phyloP scores from a whole-genome alignment of 2,113 vertebrate species.

The Oryzias celebensis region DNA sequence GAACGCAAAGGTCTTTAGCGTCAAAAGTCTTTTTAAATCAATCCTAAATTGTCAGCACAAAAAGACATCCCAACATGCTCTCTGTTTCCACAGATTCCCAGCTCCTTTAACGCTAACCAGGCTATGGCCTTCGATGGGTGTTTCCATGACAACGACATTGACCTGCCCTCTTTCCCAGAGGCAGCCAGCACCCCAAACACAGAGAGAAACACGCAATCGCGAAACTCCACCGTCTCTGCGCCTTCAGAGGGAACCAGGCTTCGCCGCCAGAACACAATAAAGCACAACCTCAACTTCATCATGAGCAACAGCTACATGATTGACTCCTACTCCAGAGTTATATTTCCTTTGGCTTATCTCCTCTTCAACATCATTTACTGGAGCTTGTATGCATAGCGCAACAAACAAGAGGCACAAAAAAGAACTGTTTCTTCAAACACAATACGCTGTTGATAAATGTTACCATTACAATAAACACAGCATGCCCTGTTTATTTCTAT shows the following conservation, averaged over 20 bases:
- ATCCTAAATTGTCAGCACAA: background rate
- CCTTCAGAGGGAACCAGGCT: constrained; percentile 70
- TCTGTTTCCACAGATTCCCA: constrained; percentile 74
- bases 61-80: constrained; percentile 2
- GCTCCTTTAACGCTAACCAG: constrained; percentile 78
- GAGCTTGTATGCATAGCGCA: constrained; percentile 82
- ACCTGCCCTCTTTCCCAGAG: constrained; percentile 72
- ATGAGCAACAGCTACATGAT: constrained; percentile 91
- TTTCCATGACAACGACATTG: constrained; percentile 82
- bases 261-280: constrained; percentile 78
- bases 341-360: constrained; percentile 88
- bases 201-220: constrained; percentile 57
- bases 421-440: constrained; percentile 1
- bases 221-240: constrained; percentile 60
- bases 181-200: constrained; percentile 65
- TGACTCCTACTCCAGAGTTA: constrained; percentile 88
- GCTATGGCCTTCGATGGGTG: constrained; percentile 89
- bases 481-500: too few species aligned
- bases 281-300: constrained; percentile 82
- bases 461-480: background rate
- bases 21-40: constrained; percentile 7
- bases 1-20: constrained; percentile 50
- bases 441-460: constrained; percentile 3
- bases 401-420: constrained; percentile 8
- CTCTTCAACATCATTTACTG: constrained; percentile 94